Base-by-base conservation (phyloP, 2,888 invertebrate species). In the Ceratothoa steindachneri region DNA sequence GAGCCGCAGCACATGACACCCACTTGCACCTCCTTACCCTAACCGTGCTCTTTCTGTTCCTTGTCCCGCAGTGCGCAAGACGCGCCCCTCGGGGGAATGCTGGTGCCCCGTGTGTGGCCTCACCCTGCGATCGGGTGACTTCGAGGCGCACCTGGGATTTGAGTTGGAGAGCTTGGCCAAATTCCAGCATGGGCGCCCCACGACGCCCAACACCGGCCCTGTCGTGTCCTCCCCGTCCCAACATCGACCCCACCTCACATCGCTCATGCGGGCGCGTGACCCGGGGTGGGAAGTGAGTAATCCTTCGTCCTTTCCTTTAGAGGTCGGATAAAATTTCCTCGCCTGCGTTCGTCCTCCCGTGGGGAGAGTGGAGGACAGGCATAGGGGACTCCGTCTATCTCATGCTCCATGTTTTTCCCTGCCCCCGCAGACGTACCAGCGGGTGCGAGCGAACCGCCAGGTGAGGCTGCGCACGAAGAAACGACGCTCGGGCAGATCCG, bases 41-140 rank as follows among this genome's bases (percentile, higher is more conserved):
- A n/a, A n/a, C n/a, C n/a, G n/a, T n/a, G n/a, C n/a, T n/a, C n/a
- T n/a, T n/a, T n/a, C n/a, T n/a, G n/a, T n/a, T n/a, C n/a, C n/a
- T n/a, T n/a, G n/a, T n/a, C n/a, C n/a, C n/a, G 4, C 41, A 31
- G 30, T 31, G 27, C 88, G 86, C 82, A 86, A 89, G 74, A 88
- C 87, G 81, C 88, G 88, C 84, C 88, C 88, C 74, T 88, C 88
- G 74, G 91, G 91, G 82, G 88, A 90, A 15, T 87, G 89, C n/a
- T 91, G 88, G 83, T 96, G 96, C 84, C 95, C 96, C 0, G 91
- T 93, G 0, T 96, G 96, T 84, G 91, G 94, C 79, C 89, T 92
- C 77, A 93, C 93, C 1, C 87, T 96, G 60, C 87, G 93, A 67
- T 88, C 90, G 1, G 89, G 90, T 0, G 95, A 95, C 84, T 86